Base-by-base conservation (phyloP, 2,797 vertebrate species). In the Phrynocephalus forsythii region DNA sequence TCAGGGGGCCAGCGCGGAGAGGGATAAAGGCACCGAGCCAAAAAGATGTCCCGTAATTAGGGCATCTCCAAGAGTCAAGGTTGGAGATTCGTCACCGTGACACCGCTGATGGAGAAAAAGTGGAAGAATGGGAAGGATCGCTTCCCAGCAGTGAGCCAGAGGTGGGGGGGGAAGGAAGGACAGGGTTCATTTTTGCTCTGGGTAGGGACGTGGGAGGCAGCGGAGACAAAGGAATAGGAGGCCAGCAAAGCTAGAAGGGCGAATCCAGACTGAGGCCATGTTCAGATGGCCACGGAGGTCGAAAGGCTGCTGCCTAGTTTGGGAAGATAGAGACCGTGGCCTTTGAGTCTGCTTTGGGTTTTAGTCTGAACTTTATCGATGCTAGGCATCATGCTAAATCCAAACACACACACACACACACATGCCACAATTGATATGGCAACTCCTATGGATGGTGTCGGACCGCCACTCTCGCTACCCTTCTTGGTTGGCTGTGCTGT, bases 41-140 rank as follows among this genome's bases (percentile, higher is more conserved):
- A 95, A 95, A 95, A 95, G 94, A 94, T 94, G 95, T 96, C 95
- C 95, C 95, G 92, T 95, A 95, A 95, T 95, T 96, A 95, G 95
- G 95, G 95, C 95, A 93, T 90, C 94, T 95, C 90, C 87, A 94
- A 93, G 95, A 96, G 95, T 95, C 95, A 95, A 95, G 95, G 94
- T 95, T 95, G 94, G 95, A 94, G 92, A 94, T 96, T 94, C 93
- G 95, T 95, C 94, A 95, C 93, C 93, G 52, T 95, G 95, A 96
- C 95, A 95, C 1, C 88, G 94, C 94, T 94, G 94, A 94, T 94
- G 95, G 91, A 94, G 93, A 93, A 94, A 94, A 95, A 94, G 94
- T 33, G 90, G 91, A 94, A 92, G 94, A 92, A 92, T 91, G 86
- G 88, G 95, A 95, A 93, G 92, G 92, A 95, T 94, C 93, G 90